phyloP scores from a whole-genome alignment of 2,888 invertebrate genomes.

The Sphaeridia pumilis region DNA sequence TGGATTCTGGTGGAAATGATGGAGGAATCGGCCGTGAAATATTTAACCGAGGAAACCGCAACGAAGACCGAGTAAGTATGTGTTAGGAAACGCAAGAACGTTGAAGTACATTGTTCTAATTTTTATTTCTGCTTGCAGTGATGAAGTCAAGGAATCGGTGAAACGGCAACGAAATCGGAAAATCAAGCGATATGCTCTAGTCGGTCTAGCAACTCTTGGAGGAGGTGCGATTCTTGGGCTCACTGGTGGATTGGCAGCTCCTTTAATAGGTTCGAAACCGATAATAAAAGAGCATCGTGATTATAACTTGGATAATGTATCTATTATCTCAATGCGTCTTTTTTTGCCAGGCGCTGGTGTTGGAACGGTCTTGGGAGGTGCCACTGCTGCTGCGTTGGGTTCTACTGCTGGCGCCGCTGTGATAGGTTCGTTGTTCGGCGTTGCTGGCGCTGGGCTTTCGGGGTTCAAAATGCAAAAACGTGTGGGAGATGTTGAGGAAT shows the following conservation, averaged over 20 bases:
- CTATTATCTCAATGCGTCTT: neutral
- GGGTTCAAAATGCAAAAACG: constrained; percentile 58
- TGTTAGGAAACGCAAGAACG: neutral
- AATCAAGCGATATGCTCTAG: constrained; percentile 50
- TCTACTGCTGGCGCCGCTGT: constrained; percentile 46
- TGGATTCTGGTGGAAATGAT: constrained; percentile 44
- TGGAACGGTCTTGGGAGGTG: constrained; percentile 43
- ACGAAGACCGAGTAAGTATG: constrained; percentile 29
- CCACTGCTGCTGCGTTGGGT: constrained; percentile 44
- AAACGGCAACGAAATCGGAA: constrained; percentile 45
- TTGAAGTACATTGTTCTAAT: constrained; percentile 14
- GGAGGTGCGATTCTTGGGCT: constrained; percentile 54
- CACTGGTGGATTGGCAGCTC: constrained; percentile 56
- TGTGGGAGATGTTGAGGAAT: constrained; percentile 56
- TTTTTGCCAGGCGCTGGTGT: constrained; percentile 41
- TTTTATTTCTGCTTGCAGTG: constrained; percentile 39
- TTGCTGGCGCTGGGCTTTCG: constrained; percentile 54
- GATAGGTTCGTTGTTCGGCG: constrained; percentile 53
- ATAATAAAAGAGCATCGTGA: no score
- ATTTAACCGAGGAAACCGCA: constrained; percentile 40
- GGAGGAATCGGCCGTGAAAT: constrained; percentile 48
- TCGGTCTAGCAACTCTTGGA: constrained; percentile 52
- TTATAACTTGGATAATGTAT: neutral
- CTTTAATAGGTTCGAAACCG: constrained; percentile 43
- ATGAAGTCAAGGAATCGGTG: constrained; percentile 44